A percentile compares a stretch with the other conserved stretches of the same genome.
These are phyloP conservation scores for Glyphotaelius pellucidus DNA, from an alignment of 2,888 invertebrate genomes.

Conservation along the genomic window DNA sequence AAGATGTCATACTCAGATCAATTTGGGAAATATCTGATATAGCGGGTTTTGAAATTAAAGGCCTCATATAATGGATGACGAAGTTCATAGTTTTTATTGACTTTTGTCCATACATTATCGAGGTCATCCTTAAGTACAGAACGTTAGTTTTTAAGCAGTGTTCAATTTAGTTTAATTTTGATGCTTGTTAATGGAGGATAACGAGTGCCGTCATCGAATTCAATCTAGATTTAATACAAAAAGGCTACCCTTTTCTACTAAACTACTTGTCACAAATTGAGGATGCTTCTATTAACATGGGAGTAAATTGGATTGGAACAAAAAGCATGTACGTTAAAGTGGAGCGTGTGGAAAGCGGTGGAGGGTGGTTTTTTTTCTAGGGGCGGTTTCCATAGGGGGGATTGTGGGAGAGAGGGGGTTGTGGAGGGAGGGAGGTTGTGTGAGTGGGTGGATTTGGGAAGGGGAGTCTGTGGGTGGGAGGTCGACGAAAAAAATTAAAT, in stretches of 20 bases:
- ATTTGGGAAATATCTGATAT: too few relatives aligned
- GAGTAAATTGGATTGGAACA: constrained; percentile 45
- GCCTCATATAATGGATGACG: too few relatives aligned
- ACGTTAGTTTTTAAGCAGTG: background rate
- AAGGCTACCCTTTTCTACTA: constrained; percentile 24
- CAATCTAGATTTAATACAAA: constrained; percentile 28
- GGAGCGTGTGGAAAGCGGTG: constrained; percentile 17
- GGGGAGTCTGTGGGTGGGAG: background rate
- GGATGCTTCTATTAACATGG: constrained; percentile 41
- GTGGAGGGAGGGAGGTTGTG: background rate
- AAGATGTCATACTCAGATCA: too few relatives aligned
- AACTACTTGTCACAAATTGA: constrained; percentile 33
- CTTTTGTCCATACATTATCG: background rate
- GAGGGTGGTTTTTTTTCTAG: background rate
- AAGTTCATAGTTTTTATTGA: too few relatives aligned
- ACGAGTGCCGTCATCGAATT: constrained; percentile 8
- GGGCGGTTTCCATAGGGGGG: background rate
- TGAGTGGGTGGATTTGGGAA: background rate
- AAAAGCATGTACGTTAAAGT: constrained; percentile 36
- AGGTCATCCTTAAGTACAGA: background rate
- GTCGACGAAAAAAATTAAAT: constrained; percentile 38
- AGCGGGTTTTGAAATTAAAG: too few relatives aligned
- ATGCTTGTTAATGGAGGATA: background rate
- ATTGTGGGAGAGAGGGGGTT: background rate
- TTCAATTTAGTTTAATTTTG: background rate